Evolutionary conservation across 1,140 invertebrate genomes (phyloP).

Genomic region (Hypothenemus hampei): DNA sequence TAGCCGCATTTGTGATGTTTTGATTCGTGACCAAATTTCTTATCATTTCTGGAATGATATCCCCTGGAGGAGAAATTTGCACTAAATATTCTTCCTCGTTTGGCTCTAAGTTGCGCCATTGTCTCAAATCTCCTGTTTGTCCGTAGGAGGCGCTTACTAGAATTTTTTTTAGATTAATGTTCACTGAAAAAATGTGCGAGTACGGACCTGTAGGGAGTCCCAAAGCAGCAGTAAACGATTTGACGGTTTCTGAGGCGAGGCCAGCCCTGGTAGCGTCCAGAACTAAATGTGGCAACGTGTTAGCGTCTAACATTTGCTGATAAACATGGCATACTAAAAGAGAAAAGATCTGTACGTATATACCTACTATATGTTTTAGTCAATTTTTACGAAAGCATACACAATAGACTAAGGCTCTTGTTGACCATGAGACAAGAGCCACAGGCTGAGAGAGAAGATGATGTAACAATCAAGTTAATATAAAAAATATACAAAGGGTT

Average conservation of each 20-base stretch:
- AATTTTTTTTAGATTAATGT: not conserved
- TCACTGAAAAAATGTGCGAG: not conserved
- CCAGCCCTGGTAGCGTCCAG: constrained; percentile 74
- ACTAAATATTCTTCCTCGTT: constrained; percentile 67
- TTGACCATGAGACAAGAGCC: too few relatives aligned
- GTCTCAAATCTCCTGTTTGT: constrained; percentile 70
- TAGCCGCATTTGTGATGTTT: constrained; percentile 86
- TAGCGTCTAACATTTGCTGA: constrained; percentile 55
- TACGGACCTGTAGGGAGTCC: constrained; percentile 63
- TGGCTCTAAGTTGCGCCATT: constrained; percentile 66
- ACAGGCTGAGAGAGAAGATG: too few relatives aligned
- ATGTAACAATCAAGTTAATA: too few relatives aligned
- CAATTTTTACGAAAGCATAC: too few relatives aligned
- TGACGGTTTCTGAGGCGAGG: constrained; percentile 72
- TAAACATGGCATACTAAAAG: constrained; percentile 64
- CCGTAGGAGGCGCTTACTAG: constrained; percentile 73
- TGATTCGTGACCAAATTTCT: constrained; percentile 71
- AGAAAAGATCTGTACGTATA: too few relatives aligned
- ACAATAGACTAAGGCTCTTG: too few relatives aligned
- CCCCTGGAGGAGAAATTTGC: constrained; percentile 74
- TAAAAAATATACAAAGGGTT: too few relatives aligned
- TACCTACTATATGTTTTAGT: too few relatives aligned
- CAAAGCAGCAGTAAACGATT: constrained; percentile 72
- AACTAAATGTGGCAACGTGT: constrained; percentile 67
- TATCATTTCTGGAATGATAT: constrained; percentile 75